Evolutionary conservation across 2,888 invertebrate genomes (phyloP).

Genomic region (Microchrysa polita): DNA sequence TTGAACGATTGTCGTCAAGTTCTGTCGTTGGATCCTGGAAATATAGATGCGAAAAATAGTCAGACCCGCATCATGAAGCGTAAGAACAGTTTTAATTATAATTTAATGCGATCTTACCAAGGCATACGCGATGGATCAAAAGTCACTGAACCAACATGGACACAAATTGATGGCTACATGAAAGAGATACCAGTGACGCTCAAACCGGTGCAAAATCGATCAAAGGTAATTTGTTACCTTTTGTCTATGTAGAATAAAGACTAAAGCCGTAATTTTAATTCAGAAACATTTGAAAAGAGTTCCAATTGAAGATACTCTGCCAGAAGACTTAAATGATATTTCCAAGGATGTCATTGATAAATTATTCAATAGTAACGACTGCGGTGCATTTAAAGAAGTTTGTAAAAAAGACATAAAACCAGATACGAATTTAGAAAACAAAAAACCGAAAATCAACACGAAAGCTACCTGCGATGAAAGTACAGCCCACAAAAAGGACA

Average conservation of each 20-base stretch:
- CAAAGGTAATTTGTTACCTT: slow-evolving; percentile 54
- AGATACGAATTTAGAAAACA: not conserved
- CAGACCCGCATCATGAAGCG: slow-evolving; percentile 57
- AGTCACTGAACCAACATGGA: slow-evolving; percentile 45
- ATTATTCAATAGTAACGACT: slow-evolving; percentile 60
- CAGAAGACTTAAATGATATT: slow-evolving; percentile 57
- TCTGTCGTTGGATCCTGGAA: slow-evolving; percentile 80
- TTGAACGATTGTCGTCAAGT: slow-evolving; percentile 76
- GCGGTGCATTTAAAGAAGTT: slow-evolving; percentile 58
- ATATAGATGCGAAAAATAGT: slow-evolving; percentile 71
- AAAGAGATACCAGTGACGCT: slow-evolving; percentile 58
- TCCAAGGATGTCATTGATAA: slow-evolving; percentile 63
- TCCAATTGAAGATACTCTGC: slow-evolving; percentile 58
- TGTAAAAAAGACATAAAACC: slow-evolving; percentile 25
- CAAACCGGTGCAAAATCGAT: slow-evolving; percentile 59
- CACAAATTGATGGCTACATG: slow-evolving; percentile 51
- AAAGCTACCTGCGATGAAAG: not conserved
- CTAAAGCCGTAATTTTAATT: not conserved
- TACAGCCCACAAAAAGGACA: not conserved
- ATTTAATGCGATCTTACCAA: slow-evolving; percentile 26
- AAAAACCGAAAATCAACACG: not conserved
- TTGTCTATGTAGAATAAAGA: not conserved
- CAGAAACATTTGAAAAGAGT: slow-evolving; percentile 57
- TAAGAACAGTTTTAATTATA: slow-evolving; percentile 23
- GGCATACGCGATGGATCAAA: slow-evolving; percentile 17